Evolutionary conservation across 2,888 invertebrate species (phyloP), one percentile per base, ranked within the genome.

Genomic region (Orthonevra nobilis): DNA sequence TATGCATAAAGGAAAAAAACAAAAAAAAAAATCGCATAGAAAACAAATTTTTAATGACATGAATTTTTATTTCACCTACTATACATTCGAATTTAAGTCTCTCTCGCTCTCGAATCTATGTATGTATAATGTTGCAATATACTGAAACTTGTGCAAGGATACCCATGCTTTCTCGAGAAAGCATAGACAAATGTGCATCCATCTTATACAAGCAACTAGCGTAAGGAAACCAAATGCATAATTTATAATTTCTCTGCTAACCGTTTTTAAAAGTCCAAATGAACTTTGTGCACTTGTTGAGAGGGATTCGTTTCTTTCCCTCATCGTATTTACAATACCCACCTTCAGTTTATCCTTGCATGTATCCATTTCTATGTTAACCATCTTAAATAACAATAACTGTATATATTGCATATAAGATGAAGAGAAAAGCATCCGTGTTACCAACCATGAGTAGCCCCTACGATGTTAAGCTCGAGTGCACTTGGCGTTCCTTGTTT

Each of bases 11-110:
- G 46, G 26, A 10, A 46, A 7, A 66, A 40, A 73, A 66, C 26
- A 30, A 79, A n/a, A n/a, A n/a, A n/a, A n/a, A n/a, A n/a, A n/a
- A n/a, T n/a, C n/a, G n/a, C n/a, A n/a, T n/a, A 40, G 44, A 61
- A 79, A 73, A 79, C 48, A 73, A 79, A 68, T 73, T 79, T 79
- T 79, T 73, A 79, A 79, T 79, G 79, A 79, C 73, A 79, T 79
- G 79, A 73, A 79, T 73, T 79, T 73, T 66, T 32, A 79, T 73
- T 79, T 79, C 79, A 79, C 79, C 79, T 79, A 79, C 73, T 79
- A 79, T 60, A 79, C 73, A 79, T 79, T 79, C 56, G 56, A 79
- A 79, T 79, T 79, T 66, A 73, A 79, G 79, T 73, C 79, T 73
- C 26, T n/a, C n/a, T 66, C 73, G 73, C 64, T 42, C 68, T 66